These are phyloP conservation scores for Oncorhynchus masou DNA, from an alignment of 2,113 vertebrate genomes.

Conservation along the genomic window DNA sequence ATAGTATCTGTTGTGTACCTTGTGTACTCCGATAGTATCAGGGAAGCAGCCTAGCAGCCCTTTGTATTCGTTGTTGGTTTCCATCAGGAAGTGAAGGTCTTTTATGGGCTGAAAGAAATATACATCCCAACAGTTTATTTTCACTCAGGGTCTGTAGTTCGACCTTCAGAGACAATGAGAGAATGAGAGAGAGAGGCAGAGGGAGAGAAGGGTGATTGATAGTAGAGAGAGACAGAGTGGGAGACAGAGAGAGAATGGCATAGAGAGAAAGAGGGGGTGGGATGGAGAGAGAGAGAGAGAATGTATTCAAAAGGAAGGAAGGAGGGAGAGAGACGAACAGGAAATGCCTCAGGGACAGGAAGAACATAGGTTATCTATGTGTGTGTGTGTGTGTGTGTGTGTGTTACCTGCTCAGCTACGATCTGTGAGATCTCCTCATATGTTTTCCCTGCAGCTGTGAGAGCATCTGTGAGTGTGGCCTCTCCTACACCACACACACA, in stretches of 20 bases:
- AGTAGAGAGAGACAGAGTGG: too few relatives aligned
- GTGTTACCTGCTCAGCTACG: constrained; percentile 90
- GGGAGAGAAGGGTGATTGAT: too few relatives aligned
- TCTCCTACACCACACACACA: constrained; percentile 78
- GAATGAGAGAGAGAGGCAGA: too few relatives aligned
- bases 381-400: too few relatives aligned
- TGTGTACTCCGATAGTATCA: too few relatives aligned
- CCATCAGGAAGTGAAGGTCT: constrained; percentile 97
- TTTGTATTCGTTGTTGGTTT: constrained; percentile 97
- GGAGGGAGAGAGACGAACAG: neutral
- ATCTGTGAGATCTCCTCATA: constrained; percentile 95
- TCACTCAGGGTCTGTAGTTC: too few relatives aligned
- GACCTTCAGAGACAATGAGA: too few relatives aligned
- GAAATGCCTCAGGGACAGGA: neutral
- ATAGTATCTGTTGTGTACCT: too few relatives aligned
- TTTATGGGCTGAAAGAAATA: constrained; percentile 83
- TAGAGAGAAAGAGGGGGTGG: too few relatives aligned
- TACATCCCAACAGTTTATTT: neutral
- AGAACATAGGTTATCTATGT: neutral
- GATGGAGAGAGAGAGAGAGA: too few relatives aligned
- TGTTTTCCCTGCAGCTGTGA: constrained; percentile 96
- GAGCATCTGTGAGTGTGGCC: constrained; percentile 88
- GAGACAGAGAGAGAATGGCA: too few relatives aligned
- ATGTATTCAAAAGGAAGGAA: neutral
- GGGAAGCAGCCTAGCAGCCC: constrained; percentile 76